Conservation (phyloP, 2,797 vertebrate species). For the Chromobotia macracanthus region DNA sequence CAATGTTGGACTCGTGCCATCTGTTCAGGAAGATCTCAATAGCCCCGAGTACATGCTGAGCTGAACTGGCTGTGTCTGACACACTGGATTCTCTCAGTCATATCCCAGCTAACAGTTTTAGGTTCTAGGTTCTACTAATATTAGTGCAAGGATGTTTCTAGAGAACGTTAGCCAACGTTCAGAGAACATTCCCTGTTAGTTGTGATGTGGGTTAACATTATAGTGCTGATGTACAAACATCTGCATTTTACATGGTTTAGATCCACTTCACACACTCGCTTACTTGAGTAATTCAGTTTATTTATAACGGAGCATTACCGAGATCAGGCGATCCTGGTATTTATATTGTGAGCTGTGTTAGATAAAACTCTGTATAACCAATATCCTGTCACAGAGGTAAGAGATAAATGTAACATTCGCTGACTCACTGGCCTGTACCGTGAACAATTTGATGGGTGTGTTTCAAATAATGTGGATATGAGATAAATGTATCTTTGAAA, state of each 20-base stretch:
- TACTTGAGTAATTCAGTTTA: constrained; percentile 12
- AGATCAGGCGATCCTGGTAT: neutral
- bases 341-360: neutral
- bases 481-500: neutral
- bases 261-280: neutral
- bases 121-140: too few relatives aligned
- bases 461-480: constrained; percentile 23
- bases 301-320: neutral
- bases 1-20: constrained; percentile 44
- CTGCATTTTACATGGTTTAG: constrained; percentile 15
- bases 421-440: neutral
- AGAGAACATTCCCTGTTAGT: too few relatives aligned
- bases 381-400: neutral
- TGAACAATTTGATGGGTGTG: constrained; percentile 26
- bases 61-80: neutral
- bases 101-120: too few relatives aligned
- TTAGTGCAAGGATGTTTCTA: too few relatives aligned
- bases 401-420: constrained; percentile 14
- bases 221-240: constrained; percentile 16
- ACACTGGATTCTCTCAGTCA: constrained; percentile 13
- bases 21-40: constrained; percentile 15
- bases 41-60: constrained; percentile 17
- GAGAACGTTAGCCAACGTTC: too few relatives aligned
- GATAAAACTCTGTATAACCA: neutral
- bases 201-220: neutral